These are phyloP conservation scores for Whitmania pigra DNA, from an alignment of 1,140 invertebrate genomes.

Conservation along the genomic window DNA sequence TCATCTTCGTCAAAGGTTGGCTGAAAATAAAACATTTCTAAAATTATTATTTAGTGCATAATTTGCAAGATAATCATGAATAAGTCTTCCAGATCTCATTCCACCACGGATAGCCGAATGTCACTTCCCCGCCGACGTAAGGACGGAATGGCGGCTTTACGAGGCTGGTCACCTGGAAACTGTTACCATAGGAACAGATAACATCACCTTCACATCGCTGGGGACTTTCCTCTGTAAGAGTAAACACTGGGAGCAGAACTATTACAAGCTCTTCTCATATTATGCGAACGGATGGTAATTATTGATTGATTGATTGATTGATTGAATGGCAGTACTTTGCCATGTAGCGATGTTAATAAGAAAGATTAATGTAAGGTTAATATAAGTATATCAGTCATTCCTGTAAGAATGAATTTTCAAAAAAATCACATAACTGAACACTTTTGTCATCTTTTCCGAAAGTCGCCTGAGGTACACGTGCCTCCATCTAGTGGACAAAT, in stretches of 20 bases:
- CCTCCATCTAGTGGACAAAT: slow-evolving; percentile 9
- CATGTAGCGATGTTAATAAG: too few relatives aligned
- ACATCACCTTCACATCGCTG: slow-evolving; percentile 18
- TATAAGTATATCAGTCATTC: too few relatives aligned
- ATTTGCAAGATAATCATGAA: background rate
- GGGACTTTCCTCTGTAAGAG: slow-evolving; percentile 25
- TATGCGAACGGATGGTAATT: slow-evolving; percentile 25
- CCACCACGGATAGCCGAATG: slow-evolving; percentile 12
- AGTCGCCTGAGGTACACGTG: slow-evolving; percentile 22
- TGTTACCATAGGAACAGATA: slow-evolving; percentile 14
- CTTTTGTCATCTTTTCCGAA: background rate
- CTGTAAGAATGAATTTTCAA: too few relatives aligned
- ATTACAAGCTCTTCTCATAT: slow-evolving; percentile 24
- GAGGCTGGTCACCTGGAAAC: slow-evolving; percentile 10
- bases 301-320: background rate
- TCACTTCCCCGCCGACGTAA: background rate
- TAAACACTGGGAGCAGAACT: slow-evolving; percentile 24
- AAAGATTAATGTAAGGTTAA: too few relatives aligned
- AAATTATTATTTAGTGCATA: too few relatives aligned
- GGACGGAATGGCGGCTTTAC: slow-evolving; percentile 2
- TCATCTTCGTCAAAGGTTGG: too few relatives aligned
- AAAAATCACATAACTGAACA: too few relatives aligned
- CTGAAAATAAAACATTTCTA: too few relatives aligned
- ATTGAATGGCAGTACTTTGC: background rate
- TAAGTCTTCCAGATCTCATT: background rate